These are phyloP conservation scores for Leiothrix lutea DNA, from an alignment of 2,113 vertebrate species.

Conservation along the genomic window DNA sequence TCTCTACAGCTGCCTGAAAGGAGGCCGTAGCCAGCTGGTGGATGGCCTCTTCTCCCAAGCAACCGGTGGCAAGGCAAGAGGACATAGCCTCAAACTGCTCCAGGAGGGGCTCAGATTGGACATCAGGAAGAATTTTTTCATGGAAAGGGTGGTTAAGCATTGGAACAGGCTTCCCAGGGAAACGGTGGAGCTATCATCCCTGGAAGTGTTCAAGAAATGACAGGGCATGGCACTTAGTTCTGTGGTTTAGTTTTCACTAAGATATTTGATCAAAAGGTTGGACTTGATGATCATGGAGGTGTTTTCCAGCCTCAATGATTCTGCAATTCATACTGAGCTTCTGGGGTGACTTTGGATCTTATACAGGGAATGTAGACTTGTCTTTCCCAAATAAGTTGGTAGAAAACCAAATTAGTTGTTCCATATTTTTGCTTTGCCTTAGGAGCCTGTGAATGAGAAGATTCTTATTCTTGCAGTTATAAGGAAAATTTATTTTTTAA, in stretches of 20 bases:
- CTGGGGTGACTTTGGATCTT: not conserved
- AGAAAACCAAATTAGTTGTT: not conserved
- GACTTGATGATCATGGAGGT: not conserved
- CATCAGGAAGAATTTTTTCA: not conserved
- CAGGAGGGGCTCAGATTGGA: not conserved
- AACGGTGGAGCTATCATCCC: too few relatives aligned
- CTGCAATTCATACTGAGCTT: not conserved
- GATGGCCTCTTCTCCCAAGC: not conserved
- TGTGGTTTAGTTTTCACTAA: not conserved
- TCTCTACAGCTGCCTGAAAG: not conserved
- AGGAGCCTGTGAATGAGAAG: not conserved
- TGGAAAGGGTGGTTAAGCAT: too few relatives aligned
- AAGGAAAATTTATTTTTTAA: not conserved
- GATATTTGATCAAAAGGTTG: not conserved
- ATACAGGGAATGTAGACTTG: not conserved
- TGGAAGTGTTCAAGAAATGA: not conserved
- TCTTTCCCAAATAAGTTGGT: not conserved
- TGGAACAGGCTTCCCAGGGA: not conserved
- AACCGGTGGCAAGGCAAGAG: not conserved
- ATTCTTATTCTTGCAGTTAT: not conserved
- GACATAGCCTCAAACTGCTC: not conserved
- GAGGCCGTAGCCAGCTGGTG: not conserved
- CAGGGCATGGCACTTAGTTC: not conserved
- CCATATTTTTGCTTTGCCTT: not conserved
- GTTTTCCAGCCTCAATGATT: not conserved